phyloP scores from a whole-genome alignment of 2,113 vertebrate genomes.

The Colistium nudipinnis region DNA sequence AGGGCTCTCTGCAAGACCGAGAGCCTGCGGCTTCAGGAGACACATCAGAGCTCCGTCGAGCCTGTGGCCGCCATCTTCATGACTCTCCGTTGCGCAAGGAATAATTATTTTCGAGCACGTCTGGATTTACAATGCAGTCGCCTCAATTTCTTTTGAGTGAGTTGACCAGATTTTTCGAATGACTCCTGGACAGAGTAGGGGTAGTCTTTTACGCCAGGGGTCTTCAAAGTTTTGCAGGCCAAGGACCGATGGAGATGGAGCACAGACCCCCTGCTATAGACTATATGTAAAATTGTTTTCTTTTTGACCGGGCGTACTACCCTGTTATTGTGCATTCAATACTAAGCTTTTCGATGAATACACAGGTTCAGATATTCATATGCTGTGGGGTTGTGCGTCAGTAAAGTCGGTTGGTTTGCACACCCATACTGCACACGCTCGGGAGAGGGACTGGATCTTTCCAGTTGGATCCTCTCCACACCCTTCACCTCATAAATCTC shows the following conservation, averaged over 20 bases:
- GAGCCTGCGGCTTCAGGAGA: constrained; percentile 48
- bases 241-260: too few species aligned
- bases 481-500: constrained; percentile 35
- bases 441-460: constrained; percentile 13
- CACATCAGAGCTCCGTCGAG: constrained; percentile 19
- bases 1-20: constrained; percentile 17
- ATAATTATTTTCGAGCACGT: constrained; percentile 17
- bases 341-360: too few species aligned
- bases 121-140: constrained; percentile 1
- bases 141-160: not conserved
- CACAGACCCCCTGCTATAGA: too few species aligned
- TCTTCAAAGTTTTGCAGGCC: too few species aligned
- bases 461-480: constrained; percentile 37
- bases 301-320: too few species aligned
- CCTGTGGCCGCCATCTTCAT: constrained; percentile 39
- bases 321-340: too few species aligned
- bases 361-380: too few species aligned
- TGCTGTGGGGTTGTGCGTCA: not conserved
- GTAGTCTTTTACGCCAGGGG: too few species aligned
- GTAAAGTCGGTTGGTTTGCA: not conserved
- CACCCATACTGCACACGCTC: not conserved
- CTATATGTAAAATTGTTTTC: too few species aligned
- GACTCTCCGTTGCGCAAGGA: constrained; percentile 37
- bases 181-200: not conserved
- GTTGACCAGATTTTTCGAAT: not conserved